phyloP scores from a whole-genome alignment of 92 coral and sea anemone species.

The Ricordea florida region DNA sequence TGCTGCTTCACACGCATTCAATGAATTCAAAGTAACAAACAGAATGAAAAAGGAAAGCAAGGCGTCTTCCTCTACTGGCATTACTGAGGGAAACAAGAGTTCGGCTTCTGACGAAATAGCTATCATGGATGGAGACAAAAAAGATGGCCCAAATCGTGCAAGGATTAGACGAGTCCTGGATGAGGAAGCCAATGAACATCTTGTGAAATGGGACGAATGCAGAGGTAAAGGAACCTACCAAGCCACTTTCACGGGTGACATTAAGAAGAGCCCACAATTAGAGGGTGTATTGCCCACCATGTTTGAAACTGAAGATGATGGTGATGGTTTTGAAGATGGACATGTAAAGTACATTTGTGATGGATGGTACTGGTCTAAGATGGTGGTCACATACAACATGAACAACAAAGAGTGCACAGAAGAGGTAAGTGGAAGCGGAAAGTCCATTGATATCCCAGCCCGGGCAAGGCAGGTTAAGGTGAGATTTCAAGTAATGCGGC shows the following conservation, averaged over 20 bases:
- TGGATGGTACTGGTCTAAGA: constrained; percentile 44
- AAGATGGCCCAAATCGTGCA: background rate
- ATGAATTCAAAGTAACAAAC: background rate
- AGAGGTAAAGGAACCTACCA: background rate
- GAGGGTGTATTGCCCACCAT: background rate
- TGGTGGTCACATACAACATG: constrained; percentile 24
- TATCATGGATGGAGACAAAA: background rate
- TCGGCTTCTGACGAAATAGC: too few relatives aligned
- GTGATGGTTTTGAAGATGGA: background rate
- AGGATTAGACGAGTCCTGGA: background rate
- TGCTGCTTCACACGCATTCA: background rate
- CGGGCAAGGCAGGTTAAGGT: constrained; percentile 30
- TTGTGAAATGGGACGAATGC: background rate
- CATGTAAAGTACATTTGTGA: constrained; percentile 31
- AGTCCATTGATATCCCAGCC: constrained; percentile 24
- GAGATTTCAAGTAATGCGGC: constrained; percentile 31
- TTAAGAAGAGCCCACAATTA: background rate
- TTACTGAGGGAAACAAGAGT: too few relatives aligned
- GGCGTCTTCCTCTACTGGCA: too few relatives aligned
- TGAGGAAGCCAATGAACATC: background rate
- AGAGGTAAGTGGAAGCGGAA: constrained; percentile 33
- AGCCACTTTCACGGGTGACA: background rate
- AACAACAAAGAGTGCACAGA: background rate
- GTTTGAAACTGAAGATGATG: background rate
- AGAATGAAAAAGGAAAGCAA: background rate